Evolutionary conservation across 2,888 invertebrate species (phyloP), one percentile per base, ranked within the genome.

Genomic region (Mamestra brassicae): DNA sequence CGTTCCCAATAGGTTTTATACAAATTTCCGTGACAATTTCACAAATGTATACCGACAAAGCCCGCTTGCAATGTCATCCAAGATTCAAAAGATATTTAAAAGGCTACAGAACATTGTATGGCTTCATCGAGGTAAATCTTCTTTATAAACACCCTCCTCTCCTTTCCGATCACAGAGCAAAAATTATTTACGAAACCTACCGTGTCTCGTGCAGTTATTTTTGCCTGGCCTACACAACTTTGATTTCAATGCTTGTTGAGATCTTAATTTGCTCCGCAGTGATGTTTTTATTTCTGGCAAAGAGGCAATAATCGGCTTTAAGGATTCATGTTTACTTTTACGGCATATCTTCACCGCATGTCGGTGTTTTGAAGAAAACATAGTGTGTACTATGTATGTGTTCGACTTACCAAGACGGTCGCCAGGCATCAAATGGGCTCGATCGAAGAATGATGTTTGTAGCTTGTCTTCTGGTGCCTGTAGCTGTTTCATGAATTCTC

Each of bases 401-500:
- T 17, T 45, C 55, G 15, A 80, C 80, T 81, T 85, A 91, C 85
- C 76, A 52, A 83, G 60, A 45, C 55, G 67, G 15, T 71, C 75
- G 5, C 54, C 42, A 5, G 62, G 7, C 1, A 55, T 47, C 4
- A 81, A 34, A 17, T 26, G 65, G 4, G 74, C 50, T n/a, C 76
- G 66, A 17, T 80, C 63, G 26, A 89, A 62, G 68, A 87, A 90
- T 0, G 68, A 67, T 0, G 47, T 13, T 74, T 87, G 85, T 34
- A 70, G 34, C 6, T 72, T 60, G 58, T 88, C 76, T 17, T 79
- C 65, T 26, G 71, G 70, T 11, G 80, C 72, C 5, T 67, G 62
- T n/a, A 85, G 67, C 4, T 82, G 76, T 17, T 81, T 86, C 10
- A 92, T 45, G 2, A 92, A 63, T 2, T 73, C 72, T 26, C 68